These are phyloP conservation scores for Scotopteryx bipunctaria DNA, from an alignment of 2,888 invertebrate genomes.

Conservation along the genomic window DNA sequence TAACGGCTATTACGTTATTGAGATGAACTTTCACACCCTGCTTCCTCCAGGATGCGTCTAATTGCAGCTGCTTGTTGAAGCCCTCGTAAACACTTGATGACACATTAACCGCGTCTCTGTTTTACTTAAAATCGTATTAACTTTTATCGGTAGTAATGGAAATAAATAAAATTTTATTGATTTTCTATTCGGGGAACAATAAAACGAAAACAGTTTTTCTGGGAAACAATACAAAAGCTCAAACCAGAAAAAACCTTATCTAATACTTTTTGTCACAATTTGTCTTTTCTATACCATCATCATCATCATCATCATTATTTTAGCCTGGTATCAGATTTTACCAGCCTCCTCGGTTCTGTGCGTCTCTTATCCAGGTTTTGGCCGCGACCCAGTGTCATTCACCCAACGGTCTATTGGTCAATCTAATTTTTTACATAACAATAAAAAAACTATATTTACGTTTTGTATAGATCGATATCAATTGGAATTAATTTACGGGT, in stretches of 20 bases:
- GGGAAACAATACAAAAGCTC: neutral
- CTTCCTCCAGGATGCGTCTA: conserved; percentile 47
- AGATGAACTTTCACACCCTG: conserved; percentile 30
- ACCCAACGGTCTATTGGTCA: no score
- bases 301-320: no score
- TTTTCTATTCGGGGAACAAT: conserved; percentile 16
- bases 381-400: no score
- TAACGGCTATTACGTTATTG: conserved; percentile 9
- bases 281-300: no score
- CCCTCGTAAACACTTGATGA: conserved; percentile 58
- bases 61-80: conserved; percentile 60
- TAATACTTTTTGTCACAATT: no score
- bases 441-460: no score
- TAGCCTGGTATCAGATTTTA: no score
- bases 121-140: conserved; percentile 58
- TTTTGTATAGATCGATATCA: no score
- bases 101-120: conserved; percentile 55
- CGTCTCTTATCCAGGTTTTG: no score
- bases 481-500: no score
- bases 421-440: neutral
- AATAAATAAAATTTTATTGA: conserved; percentile 45
- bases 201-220: conserved; percentile 1
- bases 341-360: no score
- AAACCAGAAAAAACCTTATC: no score
- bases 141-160: conserved; percentile 46